Evolutionary conservation across 2,888 invertebrate species (phyloP).

Genomic region (Steromphala cineraria): DNA sequence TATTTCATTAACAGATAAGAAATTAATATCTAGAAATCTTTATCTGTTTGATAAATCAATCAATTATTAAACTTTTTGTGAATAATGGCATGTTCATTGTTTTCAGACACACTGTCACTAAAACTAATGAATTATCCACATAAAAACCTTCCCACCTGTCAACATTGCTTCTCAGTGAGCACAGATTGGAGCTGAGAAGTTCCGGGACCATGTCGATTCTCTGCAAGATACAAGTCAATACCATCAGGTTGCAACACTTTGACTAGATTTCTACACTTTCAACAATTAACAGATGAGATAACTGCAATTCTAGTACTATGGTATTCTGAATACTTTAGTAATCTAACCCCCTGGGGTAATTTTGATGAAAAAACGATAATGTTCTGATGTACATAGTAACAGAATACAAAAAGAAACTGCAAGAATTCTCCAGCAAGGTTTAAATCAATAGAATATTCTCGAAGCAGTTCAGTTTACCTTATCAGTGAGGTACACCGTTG

Average conservation of each 20-base stretch:
- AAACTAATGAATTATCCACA: neutral
- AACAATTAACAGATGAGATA: too few species aligned
- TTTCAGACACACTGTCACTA: too few species aligned
- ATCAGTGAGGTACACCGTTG: slow-evolving; percentile 97
- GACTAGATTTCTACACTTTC: too few species aligned
- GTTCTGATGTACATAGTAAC: neutral
- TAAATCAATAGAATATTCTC: neutral
- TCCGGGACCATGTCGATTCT: slow-evolving; percentile 81
- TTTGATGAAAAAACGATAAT: neutral
- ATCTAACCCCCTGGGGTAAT: too few species aligned
- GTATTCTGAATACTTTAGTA: too few species aligned
- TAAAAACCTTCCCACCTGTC: slow-evolving; percentile 79
- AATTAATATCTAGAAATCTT: too few species aligned
- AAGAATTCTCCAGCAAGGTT: neutral
- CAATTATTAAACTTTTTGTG: too few species aligned
- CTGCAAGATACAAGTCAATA: slow-evolving; percentile 44
- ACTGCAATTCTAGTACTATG: neutral
- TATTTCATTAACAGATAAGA: too few species aligned
- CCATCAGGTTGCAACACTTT: too few species aligned
- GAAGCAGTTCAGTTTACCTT: slow-evolving; percentile 75
- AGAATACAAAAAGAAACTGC: neutral
- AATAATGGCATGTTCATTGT: too few species aligned
- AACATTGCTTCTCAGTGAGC: slow-evolving; percentile 92
- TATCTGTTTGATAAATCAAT: too few species aligned
- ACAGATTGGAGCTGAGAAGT: slow-evolving; percentile 94